Conservation (phyloP, 2,797 vertebrate species). For the Cuniculus paca region DNA sequence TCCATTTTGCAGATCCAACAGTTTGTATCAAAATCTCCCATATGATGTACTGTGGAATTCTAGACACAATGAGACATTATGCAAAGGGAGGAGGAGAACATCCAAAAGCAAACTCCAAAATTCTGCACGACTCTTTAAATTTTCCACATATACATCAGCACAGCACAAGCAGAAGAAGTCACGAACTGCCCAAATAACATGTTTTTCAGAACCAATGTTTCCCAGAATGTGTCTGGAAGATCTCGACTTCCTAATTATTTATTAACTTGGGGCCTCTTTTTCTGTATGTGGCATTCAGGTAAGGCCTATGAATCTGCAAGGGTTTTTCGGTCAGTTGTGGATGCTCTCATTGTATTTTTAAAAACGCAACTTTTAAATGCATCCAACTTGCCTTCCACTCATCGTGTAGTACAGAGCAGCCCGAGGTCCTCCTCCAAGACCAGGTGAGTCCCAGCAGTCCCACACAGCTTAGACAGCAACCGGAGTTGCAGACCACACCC, state of each 20-base stretch:
- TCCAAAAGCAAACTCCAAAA: conserved; percentile 59
- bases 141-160: not conserved
- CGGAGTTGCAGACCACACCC: not conserved
- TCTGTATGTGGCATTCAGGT: not conserved
- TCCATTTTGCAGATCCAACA: conserved; percentile 27
- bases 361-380: conserved; percentile 33
- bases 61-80: not conserved
- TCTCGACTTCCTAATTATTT: not conserved
- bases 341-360: not conserved
- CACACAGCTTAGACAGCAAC: not conserved
- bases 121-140: not conserved
- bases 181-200: not conserved
- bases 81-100: not conserved
- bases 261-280: conserved; percentile 9
- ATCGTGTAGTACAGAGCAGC: not conserved
- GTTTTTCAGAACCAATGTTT: conserved; percentile 9
- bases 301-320: not conserved
- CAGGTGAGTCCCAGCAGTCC: not conserved
- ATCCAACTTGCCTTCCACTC: not conserved
- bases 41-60: not conserved
- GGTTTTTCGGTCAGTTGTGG: not conserved
- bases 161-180: not conserved
- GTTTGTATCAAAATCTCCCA: not conserved
- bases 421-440: not conserved
- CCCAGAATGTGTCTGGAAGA: not conserved